These are phyloP conservation scores for Scartelaos histophorus DNA, from an alignment of 2,113 vertebrate species.

Conservation along the genomic window DNA sequence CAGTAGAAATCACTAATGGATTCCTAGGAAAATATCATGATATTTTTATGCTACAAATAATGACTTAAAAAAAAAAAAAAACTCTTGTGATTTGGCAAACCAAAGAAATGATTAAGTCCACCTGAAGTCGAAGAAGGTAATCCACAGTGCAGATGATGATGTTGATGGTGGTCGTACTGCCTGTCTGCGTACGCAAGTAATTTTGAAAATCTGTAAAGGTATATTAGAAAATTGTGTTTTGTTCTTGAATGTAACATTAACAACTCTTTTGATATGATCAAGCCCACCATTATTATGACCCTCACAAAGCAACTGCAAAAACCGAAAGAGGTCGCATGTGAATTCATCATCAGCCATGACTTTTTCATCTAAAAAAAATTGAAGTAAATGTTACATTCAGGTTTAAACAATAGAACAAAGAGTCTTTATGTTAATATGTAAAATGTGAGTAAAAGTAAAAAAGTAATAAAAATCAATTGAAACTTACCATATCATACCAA, in stretches of 20 bases:
- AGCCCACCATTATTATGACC: constrained; percentile 91
- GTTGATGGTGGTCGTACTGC: constrained; percentile 94
- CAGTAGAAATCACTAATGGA: constrained; percentile 98
- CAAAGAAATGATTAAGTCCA: constrained; percentile 32
- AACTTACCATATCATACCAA: constrained; percentile 51
- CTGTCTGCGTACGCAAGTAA: constrained; percentile 91
- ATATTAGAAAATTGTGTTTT: constrained; percentile 3
- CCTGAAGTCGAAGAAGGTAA: constrained; percentile 92
- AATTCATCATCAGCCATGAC: constrained; percentile 96
- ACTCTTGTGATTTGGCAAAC: neutral
- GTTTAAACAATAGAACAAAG: neutral
- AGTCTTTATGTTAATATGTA: constrained; percentile 8
- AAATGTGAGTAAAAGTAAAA: constrained; percentile 11
- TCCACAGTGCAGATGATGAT: constrained; percentile 96
- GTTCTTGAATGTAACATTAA: neutral
- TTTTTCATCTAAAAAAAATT: constrained; percentile 84
- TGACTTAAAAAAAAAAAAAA: no score
- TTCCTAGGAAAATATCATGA: constrained; percentile 75
- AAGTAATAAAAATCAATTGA: constrained; percentile 9
- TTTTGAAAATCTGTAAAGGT: constrained; percentile 89
- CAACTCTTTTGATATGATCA: neutral
- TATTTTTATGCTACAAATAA: neutral
- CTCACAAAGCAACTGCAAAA: constrained; percentile 92
- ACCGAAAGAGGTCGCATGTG: constrained; percentile 92
- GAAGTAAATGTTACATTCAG: neutral